phyloP scores from a whole-genome alignment of 2,888 invertebrate genomes.

The Axea sp. region DNA sequence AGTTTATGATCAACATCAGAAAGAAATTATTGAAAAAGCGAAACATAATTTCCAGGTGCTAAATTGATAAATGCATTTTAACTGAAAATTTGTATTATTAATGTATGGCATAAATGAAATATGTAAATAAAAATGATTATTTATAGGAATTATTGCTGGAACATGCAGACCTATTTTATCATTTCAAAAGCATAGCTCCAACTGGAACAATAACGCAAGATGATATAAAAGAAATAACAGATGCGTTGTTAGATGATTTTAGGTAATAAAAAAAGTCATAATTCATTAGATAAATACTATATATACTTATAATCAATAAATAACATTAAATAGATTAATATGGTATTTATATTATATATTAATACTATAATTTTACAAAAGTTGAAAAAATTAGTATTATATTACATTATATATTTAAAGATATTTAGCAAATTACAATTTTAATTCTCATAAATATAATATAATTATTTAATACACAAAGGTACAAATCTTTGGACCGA shows the following conservation, averaged over 20 bases:
- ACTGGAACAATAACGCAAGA: constrained; percentile 95
- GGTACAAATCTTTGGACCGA: constrained; percentile 95
- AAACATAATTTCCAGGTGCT: constrained; percentile 94
- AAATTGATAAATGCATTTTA: too few species aligned
- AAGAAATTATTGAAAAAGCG: constrained; percentile 92
- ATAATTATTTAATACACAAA: constrained; percentile 72
- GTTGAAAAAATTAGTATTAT: too few species aligned
- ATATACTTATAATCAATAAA: too few species aligned
- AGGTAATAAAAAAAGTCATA: constrained; percentile 81
- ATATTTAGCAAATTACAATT: too few species aligned
- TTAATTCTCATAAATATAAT: background rate
- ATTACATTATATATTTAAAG: too few species aligned
- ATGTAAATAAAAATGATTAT: too few species aligned
- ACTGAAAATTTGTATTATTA: too few species aligned
- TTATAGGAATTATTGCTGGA: constrained; percentile 91
- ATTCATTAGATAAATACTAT: background rate
- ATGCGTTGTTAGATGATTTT: constrained; percentile 94
- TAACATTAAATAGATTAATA: too few species aligned
- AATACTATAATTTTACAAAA: too few species aligned
- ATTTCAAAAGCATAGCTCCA: constrained; percentile 93
- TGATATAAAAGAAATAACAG: constrained; percentile 95
- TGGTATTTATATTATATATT: too few species aligned
- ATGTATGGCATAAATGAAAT: too few species aligned
- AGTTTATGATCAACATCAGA: constrained; percentile 96
- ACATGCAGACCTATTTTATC: constrained; percentile 95